Conservation (phyloP, 2,113 vertebrate genomes). For the Poeciliopsis prolifica region DNA sequence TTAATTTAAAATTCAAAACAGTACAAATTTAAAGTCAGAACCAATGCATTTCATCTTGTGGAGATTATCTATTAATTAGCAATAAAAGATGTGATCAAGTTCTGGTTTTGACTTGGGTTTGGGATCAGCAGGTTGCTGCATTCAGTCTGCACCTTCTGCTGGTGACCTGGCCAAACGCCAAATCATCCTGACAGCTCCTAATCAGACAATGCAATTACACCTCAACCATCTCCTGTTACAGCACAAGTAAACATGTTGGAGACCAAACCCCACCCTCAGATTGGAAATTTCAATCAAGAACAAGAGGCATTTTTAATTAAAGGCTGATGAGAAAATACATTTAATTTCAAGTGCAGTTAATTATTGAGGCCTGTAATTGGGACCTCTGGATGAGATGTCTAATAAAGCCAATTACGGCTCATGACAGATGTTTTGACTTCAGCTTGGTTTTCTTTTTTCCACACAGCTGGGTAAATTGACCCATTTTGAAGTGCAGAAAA, state of each 20-base stretch:
- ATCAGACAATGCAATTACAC: constrained; percentile 86
- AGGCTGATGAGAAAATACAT: constrained; percentile 98
- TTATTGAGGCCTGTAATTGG: constrained; percentile 97
- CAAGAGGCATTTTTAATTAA: constrained; percentile 93
- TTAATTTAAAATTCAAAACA: constrained; percentile 42
- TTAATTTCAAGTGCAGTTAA: constrained; percentile 99
- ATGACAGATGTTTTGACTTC: constrained; percentile 92
- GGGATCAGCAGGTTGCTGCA: constrained; percentile 15
- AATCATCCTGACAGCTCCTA: constrained; percentile 77
- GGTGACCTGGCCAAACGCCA: constrained; percentile 67
- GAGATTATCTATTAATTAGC: constrained; percentile 2
- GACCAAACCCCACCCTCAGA: constrained; percentile 82
- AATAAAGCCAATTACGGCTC: constrained; percentile 97
- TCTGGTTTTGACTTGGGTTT: constrained; percentile 20
- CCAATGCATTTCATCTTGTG: constrained; percentile 20
- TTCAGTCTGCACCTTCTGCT: constrained; percentile 27
- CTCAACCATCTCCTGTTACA: constrained; percentile 80
- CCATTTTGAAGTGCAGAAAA: constrained; percentile 49
- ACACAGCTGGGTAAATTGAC: constrained; percentile 41
- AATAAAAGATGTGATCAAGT: not conserved
- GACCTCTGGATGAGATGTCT: constrained; percentile 88
- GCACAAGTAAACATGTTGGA: constrained; percentile 87
- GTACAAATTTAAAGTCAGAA: constrained; percentile 13
- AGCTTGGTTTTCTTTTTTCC: constrained; percentile 38
- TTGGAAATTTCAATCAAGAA: constrained; percentile 89